phyloP scores from a whole-genome alignment of 1,140 invertebrate species.

The Galendromus occidentalis region DNA sequence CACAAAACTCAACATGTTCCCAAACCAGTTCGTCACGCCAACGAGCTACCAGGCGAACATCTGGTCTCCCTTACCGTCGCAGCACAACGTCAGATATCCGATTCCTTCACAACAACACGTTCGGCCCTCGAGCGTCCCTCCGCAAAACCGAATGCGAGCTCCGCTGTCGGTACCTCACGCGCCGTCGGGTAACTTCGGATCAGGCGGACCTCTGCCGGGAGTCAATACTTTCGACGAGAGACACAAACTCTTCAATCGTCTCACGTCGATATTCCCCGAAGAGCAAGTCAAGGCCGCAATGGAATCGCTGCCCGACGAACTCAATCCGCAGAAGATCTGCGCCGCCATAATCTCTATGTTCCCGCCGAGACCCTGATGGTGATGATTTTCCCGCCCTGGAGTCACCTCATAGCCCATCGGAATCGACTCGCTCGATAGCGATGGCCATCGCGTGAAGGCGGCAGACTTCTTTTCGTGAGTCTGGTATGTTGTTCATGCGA shows the following conservation, averaged over 20 bases:
- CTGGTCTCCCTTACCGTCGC: neutral
- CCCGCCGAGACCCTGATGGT: constrained; percentile 24
- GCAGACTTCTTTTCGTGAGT: no score
- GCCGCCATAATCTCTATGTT: constrained; percentile 57
- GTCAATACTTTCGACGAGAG: constrained; percentile 18
- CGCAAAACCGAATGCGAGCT: constrained; percentile 17
- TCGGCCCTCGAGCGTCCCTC: constrained; percentile 20
- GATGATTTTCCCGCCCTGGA: neutral
- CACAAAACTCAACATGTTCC: constrained; percentile 24
- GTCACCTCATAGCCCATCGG: no score
- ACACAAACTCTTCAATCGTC: constrained; percentile 43
- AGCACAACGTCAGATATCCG: no score
- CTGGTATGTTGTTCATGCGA: no score
- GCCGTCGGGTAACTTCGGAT: constrained; percentile 16
- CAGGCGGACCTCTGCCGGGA: constrained; percentile 12
- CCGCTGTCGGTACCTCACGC: constrained; percentile 14
- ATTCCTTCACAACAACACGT: constrained; percentile 16
- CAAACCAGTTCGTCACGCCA: constrained; percentile 11
- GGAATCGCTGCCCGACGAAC: constrained; percentile 62
- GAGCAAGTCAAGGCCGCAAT: constrained; percentile 63
- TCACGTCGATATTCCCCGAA: constrained; percentile 66
- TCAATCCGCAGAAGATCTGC: constrained; percentile 66
- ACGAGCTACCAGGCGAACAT: constrained; percentile 9
- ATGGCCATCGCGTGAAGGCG: no score
- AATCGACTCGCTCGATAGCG: no score